phyloP scores from a whole-genome alignment of 2,888 invertebrate genomes.

The Tribolium freemani region DNA sequence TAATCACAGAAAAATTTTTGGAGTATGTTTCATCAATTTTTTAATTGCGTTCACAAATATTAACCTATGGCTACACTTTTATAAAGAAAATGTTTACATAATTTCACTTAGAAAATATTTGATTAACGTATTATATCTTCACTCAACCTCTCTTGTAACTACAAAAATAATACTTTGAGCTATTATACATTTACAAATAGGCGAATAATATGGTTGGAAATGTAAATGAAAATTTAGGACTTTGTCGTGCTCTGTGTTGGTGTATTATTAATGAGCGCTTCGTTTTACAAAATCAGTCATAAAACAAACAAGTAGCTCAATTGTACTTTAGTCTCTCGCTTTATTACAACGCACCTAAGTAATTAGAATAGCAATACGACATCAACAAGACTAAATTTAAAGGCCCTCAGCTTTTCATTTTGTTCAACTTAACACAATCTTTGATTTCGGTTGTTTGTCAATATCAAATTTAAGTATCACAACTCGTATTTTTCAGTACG shows the following conservation, averaged over 20 bases:
- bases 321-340: background rate
- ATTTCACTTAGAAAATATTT: conserved; percentile 9
- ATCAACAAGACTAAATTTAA: background rate
- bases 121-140: conserved; percentile 2
- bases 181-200: conserved; percentile 18
- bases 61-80: background rate
- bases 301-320: background rate
- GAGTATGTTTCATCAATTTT: conserved; percentile 37
- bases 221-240: background rate
- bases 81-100: conserved; percentile 8
- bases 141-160: conserved; percentile 32
- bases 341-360: background rate
- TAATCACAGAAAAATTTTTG: conserved; percentile 43
- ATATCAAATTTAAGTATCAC: background rate
- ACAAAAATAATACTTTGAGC: conserved; percentile 45
- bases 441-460: background rate
- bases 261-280: background rate
- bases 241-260: background rate
- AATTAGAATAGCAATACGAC: background rate
- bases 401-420: background rate
- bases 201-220: background rate
- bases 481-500: background rate
- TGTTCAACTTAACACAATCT: background rate
- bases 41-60: conserved; percentile 13
- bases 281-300: background rate